A percentile compares a stretch with the other conserved stretches of the same genome.
These are phyloP conservation scores for Neodiprion virginianus DNA, from an alignment of 1,140 invertebrate species.

Conservation along the genomic window DNA sequence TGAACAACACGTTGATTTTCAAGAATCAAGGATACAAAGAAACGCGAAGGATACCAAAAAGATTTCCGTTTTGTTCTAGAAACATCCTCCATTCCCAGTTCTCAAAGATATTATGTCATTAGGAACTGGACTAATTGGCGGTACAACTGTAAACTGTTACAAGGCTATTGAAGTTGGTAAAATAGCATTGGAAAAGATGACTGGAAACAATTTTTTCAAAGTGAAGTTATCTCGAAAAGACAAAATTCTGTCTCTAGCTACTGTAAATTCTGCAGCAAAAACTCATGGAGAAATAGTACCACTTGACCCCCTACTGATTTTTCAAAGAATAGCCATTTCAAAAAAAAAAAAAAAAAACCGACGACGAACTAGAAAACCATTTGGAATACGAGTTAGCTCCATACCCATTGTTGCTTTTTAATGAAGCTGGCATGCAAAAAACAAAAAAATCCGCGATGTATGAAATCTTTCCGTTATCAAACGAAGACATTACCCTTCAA, in stretches of 20 bases:
- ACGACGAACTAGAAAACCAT: conserved; percentile 38
- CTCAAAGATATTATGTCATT: conserved; percentile 40
- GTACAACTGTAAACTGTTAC: conserved; percentile 37
- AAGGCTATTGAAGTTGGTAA: conserved; percentile 37
- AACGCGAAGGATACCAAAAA: conserved; percentile 17
- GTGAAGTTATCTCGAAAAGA: conserved; percentile 33
- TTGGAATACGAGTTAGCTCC: conserved; percentile 43
- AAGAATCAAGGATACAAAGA: not conserved
- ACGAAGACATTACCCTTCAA: not conserved
- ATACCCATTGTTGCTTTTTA: conserved; percentile 42
- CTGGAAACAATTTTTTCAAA: conserved; percentile 10
- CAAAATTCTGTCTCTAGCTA: conserved; percentile 32
- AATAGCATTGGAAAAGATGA: conserved; percentile 33
- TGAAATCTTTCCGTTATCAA: conserved; percentile 19
- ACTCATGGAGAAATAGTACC: conserved; percentile 44
- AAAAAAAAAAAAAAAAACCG: conserved; percentile 35
- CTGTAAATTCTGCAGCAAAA: conserved; percentile 29
- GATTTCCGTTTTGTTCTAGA: conserved; percentile 12
- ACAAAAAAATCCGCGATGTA: conserved; percentile 38
- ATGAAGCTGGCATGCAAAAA: conserved; percentile 42
- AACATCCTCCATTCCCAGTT: conserved; percentile 26
- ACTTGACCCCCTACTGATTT: conserved; percentile 50
- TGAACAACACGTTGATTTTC: conserved; percentile 23
- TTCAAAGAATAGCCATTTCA: conserved; percentile 45
- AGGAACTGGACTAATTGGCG: conserved; percentile 32